Conservation (phyloP, 2,797 vertebrate species). For the Dicrostonyx torquatus region DNA sequence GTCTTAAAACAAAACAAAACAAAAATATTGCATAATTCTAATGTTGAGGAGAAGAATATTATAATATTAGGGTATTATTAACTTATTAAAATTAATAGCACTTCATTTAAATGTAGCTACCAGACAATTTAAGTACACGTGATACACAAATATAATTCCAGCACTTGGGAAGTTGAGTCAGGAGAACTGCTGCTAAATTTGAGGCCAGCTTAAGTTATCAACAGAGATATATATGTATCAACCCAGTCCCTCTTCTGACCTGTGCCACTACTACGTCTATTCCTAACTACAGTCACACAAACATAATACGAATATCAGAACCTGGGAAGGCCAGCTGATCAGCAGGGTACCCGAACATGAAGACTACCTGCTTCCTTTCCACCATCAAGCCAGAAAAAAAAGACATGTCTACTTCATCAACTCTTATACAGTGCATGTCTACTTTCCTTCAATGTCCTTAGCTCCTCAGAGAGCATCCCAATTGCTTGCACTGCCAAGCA, state of each 20-base stretch:
- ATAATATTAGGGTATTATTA: slow-evolving; percentile 40
- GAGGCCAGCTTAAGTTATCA: not conserved
- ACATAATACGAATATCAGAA: not conserved
- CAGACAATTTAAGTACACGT: slow-evolving; percentile 36
- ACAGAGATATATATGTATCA: not conserved
- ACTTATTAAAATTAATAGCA: slow-evolving; percentile 47
- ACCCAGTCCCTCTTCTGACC: not conserved
- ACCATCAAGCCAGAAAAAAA: not conserved
- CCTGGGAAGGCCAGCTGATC: not conserved
- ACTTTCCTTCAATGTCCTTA: slow-evolving; percentile 21
- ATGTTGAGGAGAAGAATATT: not conserved
- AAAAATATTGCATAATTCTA: not conserved
- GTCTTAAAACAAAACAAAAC: not conserved
- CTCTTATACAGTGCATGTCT: not conserved
- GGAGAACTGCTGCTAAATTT: not conserved
- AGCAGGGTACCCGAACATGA: not conserved
- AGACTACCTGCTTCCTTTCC: not conserved
- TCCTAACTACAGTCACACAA: not conserved
- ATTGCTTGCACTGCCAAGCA: not conserved
- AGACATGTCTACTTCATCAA: not conserved
- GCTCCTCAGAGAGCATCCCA: slow-evolving; percentile 4
- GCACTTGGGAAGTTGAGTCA: not conserved
- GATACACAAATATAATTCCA: not conserved
- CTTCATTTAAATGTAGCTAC: slow-evolving; percentile 31
- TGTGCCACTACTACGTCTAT: not conserved